A percentile compares a stretch with the other conserved stretches of the same genome.
Evolutionary conservation across 2,113 vertebrate species (phyloP).

Genomic region (Uria lomvia): DNA sequence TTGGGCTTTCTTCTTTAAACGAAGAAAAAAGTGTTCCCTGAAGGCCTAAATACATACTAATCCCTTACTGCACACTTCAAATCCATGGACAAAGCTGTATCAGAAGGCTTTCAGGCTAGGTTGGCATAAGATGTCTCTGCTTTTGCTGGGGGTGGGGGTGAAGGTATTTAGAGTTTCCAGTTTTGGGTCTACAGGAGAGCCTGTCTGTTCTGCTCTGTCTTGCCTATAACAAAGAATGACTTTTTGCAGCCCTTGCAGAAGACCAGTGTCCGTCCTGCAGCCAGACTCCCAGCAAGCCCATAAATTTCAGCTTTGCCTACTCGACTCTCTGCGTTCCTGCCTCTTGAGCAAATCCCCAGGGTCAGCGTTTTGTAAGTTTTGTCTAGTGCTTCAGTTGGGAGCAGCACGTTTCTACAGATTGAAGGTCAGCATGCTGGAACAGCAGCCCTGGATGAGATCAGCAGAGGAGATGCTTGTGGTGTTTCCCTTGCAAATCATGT

Average conservation of each 20-base stretch:
- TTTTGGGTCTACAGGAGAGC: not conserved
- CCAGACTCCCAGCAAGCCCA: not conserved
- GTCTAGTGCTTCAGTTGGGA: not conserved
- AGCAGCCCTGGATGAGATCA: conserved; percentile 1
- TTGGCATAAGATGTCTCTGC: fast-evolving
- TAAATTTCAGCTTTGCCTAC: conserved; percentile 3
- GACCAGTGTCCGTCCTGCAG: not conserved
- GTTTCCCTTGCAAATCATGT: not conserved
- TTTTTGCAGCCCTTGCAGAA: not conserved
- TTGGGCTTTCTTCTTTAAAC: not conserved
- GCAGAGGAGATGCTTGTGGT: not conserved
- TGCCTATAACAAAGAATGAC: not conserved
- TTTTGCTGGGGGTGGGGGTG: not conserved
- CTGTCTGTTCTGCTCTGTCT: not conserved
- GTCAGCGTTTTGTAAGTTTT: not conserved
- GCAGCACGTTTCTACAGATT: not conserved
- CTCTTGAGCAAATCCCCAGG: conserved; percentile 6
- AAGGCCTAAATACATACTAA: not conserved
- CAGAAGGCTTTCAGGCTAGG: not conserved
- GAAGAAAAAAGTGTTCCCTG: not conserved
- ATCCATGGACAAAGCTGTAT: not conserved
- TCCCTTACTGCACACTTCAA: not conserved
- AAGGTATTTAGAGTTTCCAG: not conserved
- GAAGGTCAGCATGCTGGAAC: conserved; percentile 22
- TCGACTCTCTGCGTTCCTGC: not conserved